Conservation (phyloP, 1,140 invertebrate species). For the Carposina sasakii region DNA sequence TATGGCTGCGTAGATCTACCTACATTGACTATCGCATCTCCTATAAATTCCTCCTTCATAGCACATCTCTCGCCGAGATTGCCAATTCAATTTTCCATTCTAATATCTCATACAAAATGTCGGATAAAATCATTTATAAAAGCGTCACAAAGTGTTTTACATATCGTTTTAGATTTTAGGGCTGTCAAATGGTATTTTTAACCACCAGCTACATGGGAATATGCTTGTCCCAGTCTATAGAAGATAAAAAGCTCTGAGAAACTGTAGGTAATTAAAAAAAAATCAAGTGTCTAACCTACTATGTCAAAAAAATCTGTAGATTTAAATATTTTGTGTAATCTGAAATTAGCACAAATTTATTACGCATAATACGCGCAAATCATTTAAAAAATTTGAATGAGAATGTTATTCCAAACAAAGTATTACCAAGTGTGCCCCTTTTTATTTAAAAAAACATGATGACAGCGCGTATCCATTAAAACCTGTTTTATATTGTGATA, state of each 20-base stretch:
- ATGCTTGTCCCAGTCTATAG: background rate
- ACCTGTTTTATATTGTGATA: no score
- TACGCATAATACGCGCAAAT: background rate
- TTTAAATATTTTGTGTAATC: background rate
- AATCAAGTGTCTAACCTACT: background rate
- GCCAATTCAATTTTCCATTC: slow-evolving; percentile 61
- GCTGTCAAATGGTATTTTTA: slow-evolving; percentile 12
- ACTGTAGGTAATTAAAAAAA: background rate
- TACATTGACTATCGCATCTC: no score
- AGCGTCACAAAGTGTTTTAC: slow-evolving; percentile 61
- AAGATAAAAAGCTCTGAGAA: background rate
- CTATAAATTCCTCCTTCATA: no score
- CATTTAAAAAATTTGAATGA: background rate
- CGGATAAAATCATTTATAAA: slow-evolving; percentile 66
- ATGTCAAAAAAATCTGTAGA: background rate
- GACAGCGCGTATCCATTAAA: no score
- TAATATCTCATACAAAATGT: slow-evolving; percentile 62
- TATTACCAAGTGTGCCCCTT: background rate
- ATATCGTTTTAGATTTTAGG: slow-evolving; percentile 36
- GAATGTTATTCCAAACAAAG: background rate
- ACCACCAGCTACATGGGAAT: background rate
- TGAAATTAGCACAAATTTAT: no score
- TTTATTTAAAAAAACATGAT: background rate
- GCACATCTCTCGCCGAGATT: slow-evolving; percentile 45
- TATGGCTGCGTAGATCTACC: no score